Percentiles rank a stretch among this genome's conserved stretches.
These are phyloP conservation scores for Corythaixoides concolor DNA, from an alignment of 2,113 vertebrate species.

Conservation along the genomic window DNA sequence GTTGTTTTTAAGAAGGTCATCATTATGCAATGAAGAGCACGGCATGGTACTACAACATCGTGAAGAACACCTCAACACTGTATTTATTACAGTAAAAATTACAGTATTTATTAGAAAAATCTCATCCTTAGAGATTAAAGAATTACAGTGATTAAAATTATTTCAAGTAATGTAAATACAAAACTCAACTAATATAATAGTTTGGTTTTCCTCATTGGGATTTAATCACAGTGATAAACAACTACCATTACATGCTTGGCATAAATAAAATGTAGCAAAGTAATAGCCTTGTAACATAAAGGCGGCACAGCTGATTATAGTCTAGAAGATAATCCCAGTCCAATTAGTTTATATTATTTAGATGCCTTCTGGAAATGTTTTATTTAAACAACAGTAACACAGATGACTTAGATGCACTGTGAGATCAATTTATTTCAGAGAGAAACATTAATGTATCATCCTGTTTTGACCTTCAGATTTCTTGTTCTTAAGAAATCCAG, in stretches of 20 bases:
- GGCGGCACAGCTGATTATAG: background rate
- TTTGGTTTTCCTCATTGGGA: background rate
- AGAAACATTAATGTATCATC: background rate
- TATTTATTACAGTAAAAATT: too few species aligned
- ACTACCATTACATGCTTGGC: background rate
- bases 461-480: background rate
- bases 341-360: constrained; percentile 1
- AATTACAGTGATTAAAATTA: background rate
- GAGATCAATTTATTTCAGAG: background rate
- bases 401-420: background rate
- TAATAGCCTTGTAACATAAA: background rate
- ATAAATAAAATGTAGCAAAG: background rate
- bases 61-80: background rate
- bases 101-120: background rate
- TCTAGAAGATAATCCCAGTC: background rate
- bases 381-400: background rate
- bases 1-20: background rate
- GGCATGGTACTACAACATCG: background rate
- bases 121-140: background rate
- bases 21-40: background rate
- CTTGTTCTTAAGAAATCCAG: background rate
- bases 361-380: background rate
- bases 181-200: background rate
- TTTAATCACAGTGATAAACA: constrained; percentile 32
- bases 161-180: background rate